Percentiles rank a stretch among this genome's conserved stretches.
Conservation (phyloP, 1,140 invertebrate genomes). For the Oryctes rhinoceros region DNA sequence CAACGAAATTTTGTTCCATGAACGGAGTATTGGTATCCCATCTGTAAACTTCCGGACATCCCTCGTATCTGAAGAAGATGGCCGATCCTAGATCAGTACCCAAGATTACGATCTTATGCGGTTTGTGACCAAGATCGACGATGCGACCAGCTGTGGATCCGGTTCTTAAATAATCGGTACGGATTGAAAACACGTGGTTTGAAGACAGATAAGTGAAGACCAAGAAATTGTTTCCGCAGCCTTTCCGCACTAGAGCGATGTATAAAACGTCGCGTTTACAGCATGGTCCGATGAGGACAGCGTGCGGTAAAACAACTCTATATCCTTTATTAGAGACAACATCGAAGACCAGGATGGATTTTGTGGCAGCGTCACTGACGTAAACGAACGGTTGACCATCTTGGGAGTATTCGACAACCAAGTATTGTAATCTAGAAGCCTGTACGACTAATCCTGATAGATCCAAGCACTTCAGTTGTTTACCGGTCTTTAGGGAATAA, state of each 20-base stretch:
- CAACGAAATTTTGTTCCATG: constrained; percentile 60
- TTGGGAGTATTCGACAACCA: constrained; percentile 66
- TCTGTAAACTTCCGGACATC: constrained; percentile 62
- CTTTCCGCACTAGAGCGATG: constrained; percentile 63
- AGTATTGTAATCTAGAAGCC: constrained; percentile 69
- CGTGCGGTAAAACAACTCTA: constrained; percentile 67
- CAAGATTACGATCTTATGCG: constrained; percentile 65
- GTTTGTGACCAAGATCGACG: constrained; percentile 65
- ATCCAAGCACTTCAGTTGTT: constrained; percentile 69
- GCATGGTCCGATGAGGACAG: constrained; percentile 58
- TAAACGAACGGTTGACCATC: constrained; percentile 48
- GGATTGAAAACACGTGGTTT: constrained; percentile 64
- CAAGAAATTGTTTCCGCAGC: constrained; percentile 63
- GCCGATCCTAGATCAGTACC: constrained; percentile 70
- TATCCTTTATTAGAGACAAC: constrained; percentile 67
- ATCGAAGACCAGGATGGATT: constrained; percentile 72
- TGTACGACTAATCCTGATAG: constrained; percentile 64
- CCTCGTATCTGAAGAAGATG: constrained; percentile 67
- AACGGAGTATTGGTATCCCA: constrained; percentile 61
- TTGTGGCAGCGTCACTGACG: constrained; percentile 64
- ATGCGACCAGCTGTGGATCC: constrained; percentile 65
- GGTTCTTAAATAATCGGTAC: constrained; percentile 65
- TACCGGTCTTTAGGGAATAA: constrained; percentile 67
- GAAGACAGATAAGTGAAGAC: constrained; percentile 69
- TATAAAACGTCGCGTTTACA: constrained; percentile 67